Conservation (phyloP, 2,888 invertebrate genomes). For the Drosophila pullipes region DNA sequence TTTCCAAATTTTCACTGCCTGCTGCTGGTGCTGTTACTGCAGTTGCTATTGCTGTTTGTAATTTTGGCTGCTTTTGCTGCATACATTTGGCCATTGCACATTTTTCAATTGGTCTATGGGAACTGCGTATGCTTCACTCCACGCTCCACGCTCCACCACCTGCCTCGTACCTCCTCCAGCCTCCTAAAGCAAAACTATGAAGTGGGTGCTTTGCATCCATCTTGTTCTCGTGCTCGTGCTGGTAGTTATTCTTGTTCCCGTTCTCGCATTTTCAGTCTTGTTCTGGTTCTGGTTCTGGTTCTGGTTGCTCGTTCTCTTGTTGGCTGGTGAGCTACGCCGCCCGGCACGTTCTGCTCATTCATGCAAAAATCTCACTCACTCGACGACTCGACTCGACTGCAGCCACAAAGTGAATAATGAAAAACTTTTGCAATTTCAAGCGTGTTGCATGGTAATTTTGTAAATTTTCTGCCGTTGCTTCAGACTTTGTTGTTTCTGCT, state of each 20-base stretch:
- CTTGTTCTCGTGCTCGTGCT: conserved; percentile 53
- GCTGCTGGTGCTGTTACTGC: conserved; percentile 17
- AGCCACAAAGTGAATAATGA: conserved; percentile 83
- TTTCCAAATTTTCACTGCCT: conserved; percentile 72
- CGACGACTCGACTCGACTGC: conserved; percentile 77
- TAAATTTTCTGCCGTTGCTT: conserved; percentile 69
- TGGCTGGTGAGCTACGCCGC: conserved; percentile 1
- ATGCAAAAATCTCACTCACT: conserved; percentile 82
- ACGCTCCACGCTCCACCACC: too few relatives aligned
- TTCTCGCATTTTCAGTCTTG: conserved; percentile 20
- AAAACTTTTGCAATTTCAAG: conserved; percentile 83
- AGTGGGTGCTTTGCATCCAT: conserved; percentile 68
- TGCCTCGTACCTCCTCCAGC: not conserved
- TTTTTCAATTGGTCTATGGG: conserved; percentile 77
- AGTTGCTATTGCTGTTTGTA: conserved; percentile 19
- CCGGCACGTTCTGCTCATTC: conserved; percentile 79
- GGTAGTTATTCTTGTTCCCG: conserved; percentile 11
- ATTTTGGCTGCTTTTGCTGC: conserved; percentile 50
- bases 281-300: conserved; percentile 24
- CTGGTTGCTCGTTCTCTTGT: conserved; percentile 3
- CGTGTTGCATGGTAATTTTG: conserved; percentile 81
- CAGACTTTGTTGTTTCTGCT: conserved; percentile 38
- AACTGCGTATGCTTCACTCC: conserved; percentile 22
- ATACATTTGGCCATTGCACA: conserved; percentile 73
- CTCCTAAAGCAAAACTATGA: conserved; percentile 38